Base-by-base conservation (phyloP, 2,797 vertebrate genomes). In the Cuculus canorus region DNA sequence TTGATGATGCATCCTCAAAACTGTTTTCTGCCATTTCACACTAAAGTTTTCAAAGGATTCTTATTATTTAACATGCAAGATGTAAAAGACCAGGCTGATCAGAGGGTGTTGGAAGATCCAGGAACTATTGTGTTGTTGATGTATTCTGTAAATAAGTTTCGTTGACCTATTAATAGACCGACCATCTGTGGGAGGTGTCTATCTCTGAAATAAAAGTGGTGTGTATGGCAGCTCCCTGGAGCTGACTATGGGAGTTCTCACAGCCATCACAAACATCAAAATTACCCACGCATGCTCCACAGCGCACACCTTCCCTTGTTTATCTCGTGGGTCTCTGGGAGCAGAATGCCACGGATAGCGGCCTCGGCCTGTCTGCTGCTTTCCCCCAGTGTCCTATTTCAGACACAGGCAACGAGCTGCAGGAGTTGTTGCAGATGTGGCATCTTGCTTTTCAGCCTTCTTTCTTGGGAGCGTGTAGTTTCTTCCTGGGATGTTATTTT, bases 151-250 rank as follows among this genome's bases (percentile, higher is more conserved):
- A 94, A 82, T 73, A 87, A 89, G 35, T 81, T 78, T 76, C 57
- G 53, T 81, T 61, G 75, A 35, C 47, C 81, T 96, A 90, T 79
- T 89, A 91, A 94, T 95, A 91, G 91, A 83, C 64, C 2, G 91
- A 83, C 64, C 2, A 1, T 52, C 54, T 33, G 82, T 88, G 73
- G 71, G 91, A 95, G 33, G 30, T 93, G 41, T 86, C 15, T 85
- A 37, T 72, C 56, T 80, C 71, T 91, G 86, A 56, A 92, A 80
- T 66, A 28, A 48, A 84, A 83, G 33, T 28, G 28, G 61, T 60
- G 41, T 59, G 59, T 59, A 28, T 50, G 73, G 64, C 76, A 88
- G 88, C 71, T 92, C 41, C 45, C 76, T 43, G 21, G 41, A 82
- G 47, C 22, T 33, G 10, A 1, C 14, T 22, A 12, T 32, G 37